A percentile compares a stretch with the other conserved stretches of the same genome.
Evolutionary conservation across 1,140 invertebrate species (phyloP).

Genomic region (Cheumatopsyche charites): DNA sequence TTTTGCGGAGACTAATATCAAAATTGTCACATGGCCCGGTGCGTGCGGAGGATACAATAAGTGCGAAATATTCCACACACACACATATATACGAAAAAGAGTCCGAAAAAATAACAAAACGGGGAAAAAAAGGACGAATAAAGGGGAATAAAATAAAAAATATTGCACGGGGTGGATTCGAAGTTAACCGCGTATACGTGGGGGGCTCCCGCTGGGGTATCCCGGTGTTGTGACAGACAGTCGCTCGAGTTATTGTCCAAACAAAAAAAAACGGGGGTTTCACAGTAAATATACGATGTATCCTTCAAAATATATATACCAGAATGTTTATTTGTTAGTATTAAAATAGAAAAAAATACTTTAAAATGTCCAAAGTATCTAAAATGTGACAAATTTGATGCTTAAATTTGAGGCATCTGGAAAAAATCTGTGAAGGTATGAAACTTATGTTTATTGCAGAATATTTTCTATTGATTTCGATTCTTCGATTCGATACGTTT

Average conservation of each 20-base stretch:
- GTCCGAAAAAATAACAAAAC: background rate
- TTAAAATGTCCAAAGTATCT: too few species aligned
- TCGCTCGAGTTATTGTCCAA: conserved; percentile 28
- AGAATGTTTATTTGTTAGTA: too few species aligned
- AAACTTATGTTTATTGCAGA: too few species aligned
- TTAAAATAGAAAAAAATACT: too few species aligned
- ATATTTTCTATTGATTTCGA: too few species aligned
- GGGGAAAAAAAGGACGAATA: background rate
- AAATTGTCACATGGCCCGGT: conserved; percentile 14
- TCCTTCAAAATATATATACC: too few species aligned
- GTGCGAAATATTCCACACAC: background rate
- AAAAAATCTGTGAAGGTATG: too few species aligned
- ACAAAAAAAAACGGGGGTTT: conserved; percentile 26
- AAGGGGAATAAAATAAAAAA: background rate
- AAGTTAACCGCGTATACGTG: too few species aligned
- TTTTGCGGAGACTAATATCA: background rate
- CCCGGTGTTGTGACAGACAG: conserved; percentile 14
- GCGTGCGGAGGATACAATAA: conserved; percentile 23
- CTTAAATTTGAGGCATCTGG: too few species aligned
- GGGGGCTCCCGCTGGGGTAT: background rate
- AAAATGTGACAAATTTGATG: too few species aligned
- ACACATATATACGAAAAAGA: conserved; percentile 3
- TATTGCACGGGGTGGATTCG: too few species aligned
- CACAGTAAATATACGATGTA: background rate
- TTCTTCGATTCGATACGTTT: too few species aligned